Base-by-base conservation (phyloP, 2,888 invertebrate genomes). In the Andrena bucephala region DNA sequence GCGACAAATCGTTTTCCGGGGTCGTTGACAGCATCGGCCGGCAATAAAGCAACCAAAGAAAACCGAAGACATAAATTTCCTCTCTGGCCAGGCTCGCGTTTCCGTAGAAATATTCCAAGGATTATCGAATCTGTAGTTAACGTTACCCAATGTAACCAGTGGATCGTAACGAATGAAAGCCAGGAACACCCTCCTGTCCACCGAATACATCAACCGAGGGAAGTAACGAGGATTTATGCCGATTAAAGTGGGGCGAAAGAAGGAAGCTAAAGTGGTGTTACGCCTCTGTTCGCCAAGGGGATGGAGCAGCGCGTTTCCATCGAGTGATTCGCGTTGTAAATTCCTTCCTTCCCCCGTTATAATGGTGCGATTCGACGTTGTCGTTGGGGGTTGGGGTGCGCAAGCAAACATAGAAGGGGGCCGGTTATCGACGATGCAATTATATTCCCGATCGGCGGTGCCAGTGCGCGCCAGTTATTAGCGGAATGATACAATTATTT, bases 361-460 rank as follows among this genome's bases (percentile, higher is more conserved):
- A 71, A 71, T 29, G 16, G 27, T 16, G 62, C 77, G 70, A 63
- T 81, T 76, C 79, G 68, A 68, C 72, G 81, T 52, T 42, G 42
- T 42, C 42, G 42, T 13, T 76, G 60, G 48, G 31, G 42, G 73
- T 0, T 42, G 33, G 69, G 57, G 10, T 68, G 75, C 71, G 83
- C 82, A 80, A 86, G 72, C 82, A 86, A 84, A 71, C 77, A 71
- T 63, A 27, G 66, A 62, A 50, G 54, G 52, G 74, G 16, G 36
- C 50, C 48, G 66, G 83, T 75, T 88, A 87, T 85, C 85, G 87
- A 70, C 74, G 84, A 81, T 85, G 84, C 83, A 87, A 88, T 89
- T 89, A 88, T 65, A 83, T 84, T 80, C 50, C 73, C 83, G 83
- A 82, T 75, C 77, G 84, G 72, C 69, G 54, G 70, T 36, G 70